Conservation (phyloP, 2,888 invertebrate species). For the Drosophila engyochracea region DNA sequence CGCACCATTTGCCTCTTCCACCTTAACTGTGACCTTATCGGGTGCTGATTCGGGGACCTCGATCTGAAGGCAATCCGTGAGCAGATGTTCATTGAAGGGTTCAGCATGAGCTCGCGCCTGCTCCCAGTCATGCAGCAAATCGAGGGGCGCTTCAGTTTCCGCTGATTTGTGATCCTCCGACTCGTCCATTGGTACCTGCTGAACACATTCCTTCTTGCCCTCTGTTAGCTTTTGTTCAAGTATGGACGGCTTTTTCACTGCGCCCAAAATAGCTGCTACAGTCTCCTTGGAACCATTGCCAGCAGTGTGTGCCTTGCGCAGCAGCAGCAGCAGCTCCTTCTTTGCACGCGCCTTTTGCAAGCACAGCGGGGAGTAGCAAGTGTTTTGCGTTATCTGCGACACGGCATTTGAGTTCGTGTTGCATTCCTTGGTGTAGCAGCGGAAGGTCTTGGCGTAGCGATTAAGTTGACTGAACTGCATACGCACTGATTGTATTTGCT, state of each 20-base stretch:
- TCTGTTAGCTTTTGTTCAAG: constrained; percentile 90
- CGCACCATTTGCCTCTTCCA: constrained; percentile 51
- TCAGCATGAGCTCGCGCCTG: constrained; percentile 87
- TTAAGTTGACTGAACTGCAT: constrained; percentile 90
- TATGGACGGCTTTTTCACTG: constrained; percentile 88
- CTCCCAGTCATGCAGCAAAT: constrained; percentile 86
- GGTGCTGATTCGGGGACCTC: constrained; percentile 8
- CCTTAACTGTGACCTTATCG: constrained; percentile 52
- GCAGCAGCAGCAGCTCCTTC: constrained; percentile 88
- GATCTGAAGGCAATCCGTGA: constrained; percentile 62
- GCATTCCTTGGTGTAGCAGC: constrained; percentile 91
- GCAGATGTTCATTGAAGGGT: constrained; percentile 79
- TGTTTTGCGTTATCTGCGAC: constrained; percentile 87
- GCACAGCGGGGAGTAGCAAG: constrained; percentile 94
- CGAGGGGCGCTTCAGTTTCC: constrained; percentile 79
- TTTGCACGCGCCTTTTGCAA: constrained; percentile 90
- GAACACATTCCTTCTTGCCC: constrained; percentile 84
- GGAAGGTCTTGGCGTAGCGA: constrained; percentile 90
- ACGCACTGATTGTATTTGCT: constrained; percentile 89
- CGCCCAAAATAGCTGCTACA: constrained; percentile 85
- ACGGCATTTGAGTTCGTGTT: constrained; percentile 87
- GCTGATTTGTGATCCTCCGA: constrained; percentile 74
- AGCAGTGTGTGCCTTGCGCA: constrained; percentile 88
- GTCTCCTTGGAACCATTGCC: constrained; percentile 86
- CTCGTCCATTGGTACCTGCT: constrained; percentile 67